Base-by-base conservation (phyloP, 2,888 invertebrate species). In the Tachina grossa region DNA sequence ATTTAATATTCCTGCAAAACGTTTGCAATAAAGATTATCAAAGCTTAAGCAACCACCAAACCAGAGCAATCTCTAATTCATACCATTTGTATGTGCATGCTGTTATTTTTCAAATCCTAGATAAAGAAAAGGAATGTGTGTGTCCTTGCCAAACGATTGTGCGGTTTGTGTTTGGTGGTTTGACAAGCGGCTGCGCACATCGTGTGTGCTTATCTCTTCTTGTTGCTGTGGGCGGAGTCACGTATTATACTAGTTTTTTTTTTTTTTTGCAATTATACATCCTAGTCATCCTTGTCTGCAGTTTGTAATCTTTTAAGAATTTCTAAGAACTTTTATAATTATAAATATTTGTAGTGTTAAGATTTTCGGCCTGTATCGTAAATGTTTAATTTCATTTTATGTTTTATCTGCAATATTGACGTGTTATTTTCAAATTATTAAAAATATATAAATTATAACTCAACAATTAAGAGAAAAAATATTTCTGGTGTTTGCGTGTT, bases 201-300 rank as follows among this genome's bases (percentile, higher is more conserved):
- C 82, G 74, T 59, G 51, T 43, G 81, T 63, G 72, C 83, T 88
- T 88, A 88, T 88, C 88, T 88, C 75, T 82, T 88, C 75, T 82
- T 75, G 68, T 59, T 81, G 68, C 6, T 31, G 86, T 85, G 84
- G 89, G 89, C 89, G 89, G 89, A 89, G 89, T 88, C 87, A 89
- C 87, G 88, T 86, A 89, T 86, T 87, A 86, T 87, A 79, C 84
- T 5, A 6, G 2, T 31, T 31, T 31, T 5, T 31, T 31, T 31
- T 6, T 31, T 68, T 61, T 59, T 1, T 45, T 61, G 11, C 8
- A 9, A 31, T 74, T 41, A 22, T 9, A 16, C 55, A 55, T 78
- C 55, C 47, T 66, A 49, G 47, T 65, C 22, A 13, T 47, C 45
- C 65, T 9, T 47, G 19, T 9, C n/a, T n/a, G n/a, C 19, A 49